Evolutionary conservation across 2,888 invertebrate species (phyloP).

Genomic region (Drosophila stalkeri): DNA sequence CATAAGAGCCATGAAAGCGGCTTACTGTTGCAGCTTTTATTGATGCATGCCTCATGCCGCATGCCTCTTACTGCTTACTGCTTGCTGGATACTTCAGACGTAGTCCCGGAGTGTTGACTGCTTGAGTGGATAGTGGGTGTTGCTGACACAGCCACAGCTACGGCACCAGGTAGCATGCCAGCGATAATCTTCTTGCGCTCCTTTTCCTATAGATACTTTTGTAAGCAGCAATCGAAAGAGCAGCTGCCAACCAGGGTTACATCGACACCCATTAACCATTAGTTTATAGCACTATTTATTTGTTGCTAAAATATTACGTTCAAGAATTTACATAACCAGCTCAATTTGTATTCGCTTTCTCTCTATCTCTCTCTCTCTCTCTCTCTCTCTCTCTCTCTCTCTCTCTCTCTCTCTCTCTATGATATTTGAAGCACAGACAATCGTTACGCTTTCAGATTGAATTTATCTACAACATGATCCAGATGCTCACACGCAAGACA

Average conservation of each 20-base stretch:
- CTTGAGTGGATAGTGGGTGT: slow-evolving; percentile 51
- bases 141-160: slow-evolving; percentile 10
- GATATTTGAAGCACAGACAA: neutral
- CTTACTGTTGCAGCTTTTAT: slow-evolving; percentile 64
- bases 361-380: neutral
- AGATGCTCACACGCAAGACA: neutral
- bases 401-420: neutral
- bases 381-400: neutral
- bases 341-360: neutral
- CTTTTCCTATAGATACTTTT: slow-evolving; percentile 53
- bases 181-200: slow-evolving; percentile 56
- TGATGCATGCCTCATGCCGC: slow-evolving; percentile 26
- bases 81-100: slow-evolving; percentile 45
- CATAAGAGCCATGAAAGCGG: slow-evolving; percentile 52
- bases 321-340: neutral
- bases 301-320: neutral
- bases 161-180: slow-evolving; percentile 56
- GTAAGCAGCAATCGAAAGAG: slow-evolving; percentile 68
- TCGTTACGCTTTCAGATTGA: neutral
- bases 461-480: neutral
- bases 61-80: neutral
- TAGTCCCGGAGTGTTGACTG: slow-evolving; percentile 55
- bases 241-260: slow-evolving; percentile 58
- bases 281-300: neutral
- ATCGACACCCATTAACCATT: neutral